A percentile compares a stretch with the other conserved stretches of the same genome.
Conservation (phyloP, 2,888 invertebrate species). For the Leptopterna dolabrata region DNA sequence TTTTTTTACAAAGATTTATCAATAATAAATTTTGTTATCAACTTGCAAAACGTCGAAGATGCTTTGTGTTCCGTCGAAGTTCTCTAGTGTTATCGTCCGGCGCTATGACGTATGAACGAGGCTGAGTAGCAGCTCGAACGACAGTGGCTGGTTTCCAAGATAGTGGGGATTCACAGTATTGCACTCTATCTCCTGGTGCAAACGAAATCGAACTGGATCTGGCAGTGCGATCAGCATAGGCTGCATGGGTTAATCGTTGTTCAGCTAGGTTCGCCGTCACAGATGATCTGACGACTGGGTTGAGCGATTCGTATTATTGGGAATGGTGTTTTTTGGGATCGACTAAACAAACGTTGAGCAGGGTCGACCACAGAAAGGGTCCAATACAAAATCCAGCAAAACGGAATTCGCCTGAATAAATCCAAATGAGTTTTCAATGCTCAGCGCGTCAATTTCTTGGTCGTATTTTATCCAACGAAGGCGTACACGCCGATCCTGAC, state of each 20-base stretch:
- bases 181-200: neutral
- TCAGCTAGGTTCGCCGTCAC: neutral
- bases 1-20: neutral
- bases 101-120: neutral
- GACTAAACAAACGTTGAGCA: neutral
- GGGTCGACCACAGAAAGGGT: no score
- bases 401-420: no score
- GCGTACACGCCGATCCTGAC: no score
- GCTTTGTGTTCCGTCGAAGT: neutral
- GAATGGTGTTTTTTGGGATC: neutral
- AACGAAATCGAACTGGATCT: neutral
- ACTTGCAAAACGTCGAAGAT: neutral
- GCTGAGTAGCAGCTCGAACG: neutral
- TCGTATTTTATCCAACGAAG: no score
- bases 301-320: neutral
- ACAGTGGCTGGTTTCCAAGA: constrained; percentile 3
- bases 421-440: no score
- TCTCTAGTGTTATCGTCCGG: neutral
- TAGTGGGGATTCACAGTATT: neutral
- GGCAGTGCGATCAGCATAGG: neutral
- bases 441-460: no score
- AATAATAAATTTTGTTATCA: neutral
- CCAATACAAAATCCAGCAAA: no score
- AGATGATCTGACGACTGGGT: neutral
- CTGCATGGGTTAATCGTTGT: neutral